Base-by-base conservation (phyloP, 2,888 invertebrate genomes). In the Miltochrista miniata region DNA sequence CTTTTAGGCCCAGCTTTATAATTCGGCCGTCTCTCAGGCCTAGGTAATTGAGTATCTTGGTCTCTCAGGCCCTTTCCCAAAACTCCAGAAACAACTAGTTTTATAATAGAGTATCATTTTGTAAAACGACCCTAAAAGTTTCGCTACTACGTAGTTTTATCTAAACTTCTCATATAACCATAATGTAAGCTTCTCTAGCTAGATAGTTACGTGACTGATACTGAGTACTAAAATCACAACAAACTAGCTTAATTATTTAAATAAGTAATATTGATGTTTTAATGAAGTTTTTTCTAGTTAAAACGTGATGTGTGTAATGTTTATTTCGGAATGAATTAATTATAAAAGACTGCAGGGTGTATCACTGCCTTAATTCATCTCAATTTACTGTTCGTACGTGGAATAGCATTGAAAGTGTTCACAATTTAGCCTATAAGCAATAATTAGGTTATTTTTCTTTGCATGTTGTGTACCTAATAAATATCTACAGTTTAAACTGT, bases 321-420 rank as follows among this genome's bases (percentile, higher is more conserved):
- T 67, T 63, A 51, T 51, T 59, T 59, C 50, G 51, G 52, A 54
- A 64, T 58, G 56, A 61, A 53, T 58, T 61, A 61, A 53, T 57
- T 61, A 51, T 57, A 65, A 64, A 72, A 79, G 77, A 77, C 78
- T 78, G 78, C 78, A 72, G 74, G 73, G 71, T 73, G 68, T 64
- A 62, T 53, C 64, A 59, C 66, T 72, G 71, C 72, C 75, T 73
- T 48, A 61, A 54, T 51, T 58, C 58, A 62, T 56, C 51, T 63
- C 62, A 58, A 66, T 59, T 51, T 49, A 62, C 57, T 60, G 48
- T 59, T 41, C 54, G 51, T 31, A 57, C 38, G 56, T 49, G 58
- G 51, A 53, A 50, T 58, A 45, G 53, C 51, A 51, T 48, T 9
- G 45, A 49, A 59, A 55, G 57, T 62, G 59, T 64, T 59, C 56